Conservation (phyloP, 2,888 invertebrate genomes). For the Hedya salicella region DNA sequence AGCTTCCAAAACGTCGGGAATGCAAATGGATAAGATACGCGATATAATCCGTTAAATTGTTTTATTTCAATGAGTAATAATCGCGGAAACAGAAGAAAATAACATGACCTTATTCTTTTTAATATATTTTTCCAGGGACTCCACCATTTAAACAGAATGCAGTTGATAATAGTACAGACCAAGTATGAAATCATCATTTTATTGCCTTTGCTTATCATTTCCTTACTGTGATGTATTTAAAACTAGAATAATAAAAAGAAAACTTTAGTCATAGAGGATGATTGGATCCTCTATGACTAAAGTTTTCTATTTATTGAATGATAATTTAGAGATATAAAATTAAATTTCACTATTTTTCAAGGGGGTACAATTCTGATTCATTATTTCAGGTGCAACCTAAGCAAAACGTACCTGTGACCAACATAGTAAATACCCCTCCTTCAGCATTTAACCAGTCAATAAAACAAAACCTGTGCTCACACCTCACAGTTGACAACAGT, state of each 20-base stretch:
- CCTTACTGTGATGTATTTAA: not conserved
- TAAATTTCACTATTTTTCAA: too few relatives aligned
- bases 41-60: too few relatives aligned
- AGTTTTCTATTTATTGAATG: too few relatives aligned
- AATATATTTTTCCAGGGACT: conserved; percentile 57
- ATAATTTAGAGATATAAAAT: too few relatives aligned
- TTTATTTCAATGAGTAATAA: too few relatives aligned
- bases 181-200: conserved; percentile 34
- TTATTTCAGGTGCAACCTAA: conserved; percentile 22
- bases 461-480: conserved; percentile 20
- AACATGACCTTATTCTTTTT: not conserved
- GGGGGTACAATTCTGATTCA: too few relatives aligned
- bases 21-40: too few relatives aligned
- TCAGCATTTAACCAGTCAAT: conserved; percentile 2
- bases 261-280: too few relatives aligned
- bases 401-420: conserved; percentile 5
- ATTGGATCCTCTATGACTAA: too few relatives aligned
- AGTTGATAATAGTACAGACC: conserved; percentile 45
- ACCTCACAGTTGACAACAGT: conserved; percentile 47
- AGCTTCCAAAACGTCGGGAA: too few relatives aligned
- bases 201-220: not conserved
- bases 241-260: too few relatives aligned
- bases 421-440: conserved; percentile 7
- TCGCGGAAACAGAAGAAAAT: too few relatives aligned
- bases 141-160: conserved; percentile 61